Conservation (phyloP, 2,888 invertebrate genomes). For the Myopa testacea region DNA sequence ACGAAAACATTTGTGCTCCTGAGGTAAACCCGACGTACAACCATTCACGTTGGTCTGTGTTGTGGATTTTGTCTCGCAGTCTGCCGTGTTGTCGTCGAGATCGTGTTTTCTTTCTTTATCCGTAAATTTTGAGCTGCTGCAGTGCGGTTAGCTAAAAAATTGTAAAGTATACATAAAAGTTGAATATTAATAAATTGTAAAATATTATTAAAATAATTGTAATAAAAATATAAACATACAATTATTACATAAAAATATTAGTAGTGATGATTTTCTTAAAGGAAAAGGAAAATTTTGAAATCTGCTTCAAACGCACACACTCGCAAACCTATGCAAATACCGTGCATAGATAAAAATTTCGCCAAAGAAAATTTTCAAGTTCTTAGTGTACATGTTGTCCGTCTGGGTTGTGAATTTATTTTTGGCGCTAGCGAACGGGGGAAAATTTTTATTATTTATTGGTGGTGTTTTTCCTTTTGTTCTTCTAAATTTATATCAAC, state of each 20-base stretch:
- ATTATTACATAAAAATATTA: slow-evolving; percentile 26
- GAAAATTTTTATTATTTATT: slow-evolving; percentile 35
- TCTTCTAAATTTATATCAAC: slow-evolving; percentile 43
- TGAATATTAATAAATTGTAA: slow-evolving; percentile 8
- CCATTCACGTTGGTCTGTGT: slow-evolving; percentile 44
- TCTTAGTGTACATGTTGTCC: slow-evolving; percentile 21
- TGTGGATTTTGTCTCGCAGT: slow-evolving; percentile 51
- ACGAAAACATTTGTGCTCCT: slow-evolving; percentile 16
- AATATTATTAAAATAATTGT: slow-evolving; percentile 15
- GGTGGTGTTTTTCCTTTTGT: slow-evolving; percentile 19
- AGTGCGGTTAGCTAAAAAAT: slow-evolving; percentile 50
- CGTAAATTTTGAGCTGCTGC: slow-evolving; percentile 49
- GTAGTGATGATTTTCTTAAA: not conserved
- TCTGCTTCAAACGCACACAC: not conserved
- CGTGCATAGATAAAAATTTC: slow-evolving; percentile 16
- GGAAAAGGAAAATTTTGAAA: slow-evolving; percentile 5
- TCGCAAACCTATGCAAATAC: not conserved
- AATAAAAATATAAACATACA: not conserved
- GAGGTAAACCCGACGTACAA: slow-evolving; percentile 8
- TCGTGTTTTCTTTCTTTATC: slow-evolving; percentile 37
- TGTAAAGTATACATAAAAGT: slow-evolving; percentile 31
- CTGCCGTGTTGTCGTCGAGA: slow-evolving; percentile 46
- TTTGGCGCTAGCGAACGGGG: slow-evolving; percentile 39
- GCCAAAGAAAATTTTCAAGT: slow-evolving; percentile 21
- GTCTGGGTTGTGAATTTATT: slow-evolving; percentile 40